Evolutionary conservation across 2,113 vertebrate species (phyloP).

Genomic region (Oreochromis spilurus): DNA sequence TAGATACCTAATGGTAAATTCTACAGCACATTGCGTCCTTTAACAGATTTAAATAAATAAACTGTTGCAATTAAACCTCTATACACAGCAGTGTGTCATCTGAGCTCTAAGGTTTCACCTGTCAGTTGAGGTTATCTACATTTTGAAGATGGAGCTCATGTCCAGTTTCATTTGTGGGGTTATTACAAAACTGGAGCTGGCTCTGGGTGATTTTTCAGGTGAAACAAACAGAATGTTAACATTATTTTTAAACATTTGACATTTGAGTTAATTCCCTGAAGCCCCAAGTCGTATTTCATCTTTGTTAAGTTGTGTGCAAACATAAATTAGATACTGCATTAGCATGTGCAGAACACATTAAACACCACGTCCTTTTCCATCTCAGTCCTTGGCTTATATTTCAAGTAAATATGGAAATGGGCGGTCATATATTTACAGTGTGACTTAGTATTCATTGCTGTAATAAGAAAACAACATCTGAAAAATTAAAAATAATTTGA

Average conservation of each 20-base stretch:
- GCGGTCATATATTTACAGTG: not conserved
- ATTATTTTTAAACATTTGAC: conserved; percentile 3
- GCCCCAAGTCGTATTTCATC: conserved; percentile 34
- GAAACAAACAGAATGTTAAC: not conserved
- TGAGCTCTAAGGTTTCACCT: not conserved
- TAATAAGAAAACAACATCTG: not conserved
- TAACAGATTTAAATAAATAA: conserved; percentile 58
- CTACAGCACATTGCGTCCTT: conserved; percentile 30
- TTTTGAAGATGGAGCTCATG: not conserved
- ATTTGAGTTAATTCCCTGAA: conserved; percentile 21
- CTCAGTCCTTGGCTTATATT: not conserved
- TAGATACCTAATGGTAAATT: conserved; percentile 25
- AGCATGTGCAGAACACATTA: not conserved
- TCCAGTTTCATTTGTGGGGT: not conserved
- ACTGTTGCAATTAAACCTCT: conserved; percentile 41
- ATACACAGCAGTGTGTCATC: not conserved
- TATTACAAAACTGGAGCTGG: not conserved
- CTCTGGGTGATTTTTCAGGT: not conserved
- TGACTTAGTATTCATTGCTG: not conserved
- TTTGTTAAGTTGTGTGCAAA: conserved; percentile 10
- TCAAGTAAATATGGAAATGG: not conserved
- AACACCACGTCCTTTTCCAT: conserved; percentile 8
- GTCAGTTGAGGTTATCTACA: not conserved
- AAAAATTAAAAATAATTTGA: conserved; percentile 6
- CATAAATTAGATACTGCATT: conserved; percentile 21